Percentiles rank a stretch among this genome's conserved stretches.
Evolutionary conservation across 2,888 invertebrate genomes (phyloP).

Genomic region (Tupiocoris notatus): DNA sequence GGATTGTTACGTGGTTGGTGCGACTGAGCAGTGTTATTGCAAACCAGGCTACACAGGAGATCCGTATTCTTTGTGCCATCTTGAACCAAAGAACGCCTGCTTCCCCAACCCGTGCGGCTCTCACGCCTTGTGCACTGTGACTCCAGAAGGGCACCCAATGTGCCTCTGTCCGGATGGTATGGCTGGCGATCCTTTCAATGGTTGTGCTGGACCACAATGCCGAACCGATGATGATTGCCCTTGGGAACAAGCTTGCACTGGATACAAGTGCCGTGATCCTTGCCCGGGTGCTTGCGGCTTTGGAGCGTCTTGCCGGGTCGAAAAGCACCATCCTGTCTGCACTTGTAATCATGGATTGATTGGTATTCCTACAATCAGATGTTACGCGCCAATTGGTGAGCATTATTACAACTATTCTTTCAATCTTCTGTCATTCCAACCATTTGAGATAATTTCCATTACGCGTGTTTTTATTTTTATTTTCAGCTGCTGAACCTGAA

Average conservation of each 20-base stretch:
- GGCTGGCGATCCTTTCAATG: constrained; percentile 71
- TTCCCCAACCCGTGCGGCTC: constrained; percentile 79
- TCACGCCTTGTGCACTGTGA: constrained; percentile 69
- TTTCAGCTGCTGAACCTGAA: constrained; percentile 51
- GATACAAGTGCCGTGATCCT: constrained; percentile 76
- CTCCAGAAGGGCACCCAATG: constrained; percentile 61
- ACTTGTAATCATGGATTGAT: constrained; percentile 68
- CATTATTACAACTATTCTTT: background rate
- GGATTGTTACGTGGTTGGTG: constrained; percentile 78
- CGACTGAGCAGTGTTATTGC: constrained; percentile 82
- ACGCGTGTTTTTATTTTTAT: background rate
- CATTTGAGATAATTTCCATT: too few species aligned
- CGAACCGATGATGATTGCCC: constrained; percentile 76
- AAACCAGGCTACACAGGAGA: constrained; percentile 73
- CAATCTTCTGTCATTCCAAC: too few species aligned
- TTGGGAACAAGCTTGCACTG: constrained; percentile 71
- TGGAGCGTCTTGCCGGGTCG: constrained; percentile 70
- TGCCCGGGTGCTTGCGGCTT: constrained; percentile 79
- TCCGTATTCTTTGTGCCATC: constrained; percentile 73
- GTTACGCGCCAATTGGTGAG: constrained; percentile 58
- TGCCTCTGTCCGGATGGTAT: constrained; percentile 74
- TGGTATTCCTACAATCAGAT: constrained; percentile 76
- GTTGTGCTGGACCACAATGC: constrained; percentile 78
- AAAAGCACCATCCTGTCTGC: constrained; percentile 78
- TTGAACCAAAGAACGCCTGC: constrained; percentile 69